Base-by-base conservation (phyloP, 2,888 invertebrate genomes). In the Nezara viridula region DNA sequence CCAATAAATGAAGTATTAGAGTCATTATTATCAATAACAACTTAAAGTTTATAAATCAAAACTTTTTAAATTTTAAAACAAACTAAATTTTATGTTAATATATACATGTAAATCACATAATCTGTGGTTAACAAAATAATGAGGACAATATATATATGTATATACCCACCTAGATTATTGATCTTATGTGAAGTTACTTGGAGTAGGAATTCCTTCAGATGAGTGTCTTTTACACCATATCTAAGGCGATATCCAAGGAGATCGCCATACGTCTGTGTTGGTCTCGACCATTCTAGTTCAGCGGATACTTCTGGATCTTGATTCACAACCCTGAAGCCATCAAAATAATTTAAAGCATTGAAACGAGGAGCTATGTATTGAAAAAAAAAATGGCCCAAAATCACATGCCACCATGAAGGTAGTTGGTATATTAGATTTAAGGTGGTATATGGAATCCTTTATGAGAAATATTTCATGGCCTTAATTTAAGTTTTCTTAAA, bases 211-310 rank as follows among this genome's bases (percentile, higher is more conserved):
- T 96, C 95, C 93, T 97, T 97, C 16, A 97, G 93, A 6, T 95
- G 94, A 92, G 96, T 96, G 93, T 97, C 97, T 93, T 96, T 96
- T 44, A 97, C 96, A 44, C 98, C 98, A 93, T 96, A 98, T 92
- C 96, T 95, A 47, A 99, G 93, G 89, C 98, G 95, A 93, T 98
- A 99, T 19, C 98, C 98, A 90, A 96, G 94, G 89, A 99, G 94
- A 92, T 96, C 96, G 9, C 99, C 99, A 92, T 97, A 98, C 0
- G 98, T 97, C 93, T 97, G 96, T 1, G 96, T 95, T 0, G 99
- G 99, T 91, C 96, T 95, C 16, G 96, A 95, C 99, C 99, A 99
- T 93, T 98, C 98, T 90, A 99, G 94, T 93, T 98, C 97, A 90
- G 99, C 96, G 49, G 90, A 91, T 49, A 98, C 96, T 40, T 97